These are phyloP conservation scores for Enteromius paludinosus DNA, from an alignment of 2,797 vertebrate species.

Conservation along the genomic window DNA sequence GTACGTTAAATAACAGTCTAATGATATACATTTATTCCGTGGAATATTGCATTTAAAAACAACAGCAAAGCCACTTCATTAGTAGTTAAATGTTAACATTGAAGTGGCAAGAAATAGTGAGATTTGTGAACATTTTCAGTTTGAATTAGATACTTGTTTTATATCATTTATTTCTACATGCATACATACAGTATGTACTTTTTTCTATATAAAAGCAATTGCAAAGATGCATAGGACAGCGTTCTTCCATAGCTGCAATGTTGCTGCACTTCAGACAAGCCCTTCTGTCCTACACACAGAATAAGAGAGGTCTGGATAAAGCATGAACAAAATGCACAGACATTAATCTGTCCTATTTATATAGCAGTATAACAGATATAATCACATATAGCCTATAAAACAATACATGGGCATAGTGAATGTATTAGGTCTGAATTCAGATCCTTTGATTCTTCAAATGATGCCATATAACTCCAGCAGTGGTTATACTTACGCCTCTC, in stretches of 20 bases:
- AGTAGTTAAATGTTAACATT: too few species aligned
- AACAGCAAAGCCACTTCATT: too few species aligned
- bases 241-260: slow-evolving; percentile 58
- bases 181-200: not conserved
- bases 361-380: not conserved
- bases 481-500: slow-evolving; percentile 74
- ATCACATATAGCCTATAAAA: not conserved
- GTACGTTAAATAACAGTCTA: not conserved
- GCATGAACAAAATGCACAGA: not conserved
- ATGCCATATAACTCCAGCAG: not conserved
- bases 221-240: not conserved
- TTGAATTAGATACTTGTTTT: not conserved
- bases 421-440: not conserved
- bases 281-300: slow-evolving; percentile 68
- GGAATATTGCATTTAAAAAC: not conserved
- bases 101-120: not conserved
- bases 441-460: not conserved
- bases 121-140: not conserved
- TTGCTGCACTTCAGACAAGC: slow-evolving; percentile 67
- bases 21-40: not conserved
- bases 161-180: not conserved
- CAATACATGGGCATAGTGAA: not conserved
- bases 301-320: slow-evolving; percentile 6
- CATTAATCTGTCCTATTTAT: not conserved
- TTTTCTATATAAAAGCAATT: not conserved